These are phyloP conservation scores for Silurus aristotelis DNA, from an alignment of 2,797 vertebrate species.

Conservation along the genomic window DNA sequence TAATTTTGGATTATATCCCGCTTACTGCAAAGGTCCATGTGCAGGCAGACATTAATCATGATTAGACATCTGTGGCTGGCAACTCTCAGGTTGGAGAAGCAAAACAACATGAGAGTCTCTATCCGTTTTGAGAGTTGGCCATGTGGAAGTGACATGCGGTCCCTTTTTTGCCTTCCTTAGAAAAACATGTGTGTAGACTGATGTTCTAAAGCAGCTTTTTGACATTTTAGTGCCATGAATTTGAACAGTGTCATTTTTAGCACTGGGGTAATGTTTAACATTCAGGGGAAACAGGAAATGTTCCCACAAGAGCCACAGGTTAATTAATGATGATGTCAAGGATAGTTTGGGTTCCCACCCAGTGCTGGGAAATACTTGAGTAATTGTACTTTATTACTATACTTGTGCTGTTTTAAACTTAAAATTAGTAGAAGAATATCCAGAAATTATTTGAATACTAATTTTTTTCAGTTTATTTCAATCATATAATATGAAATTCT, in stretches of 20 bases:
- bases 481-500: not conserved
- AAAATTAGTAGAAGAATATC: not conserved
- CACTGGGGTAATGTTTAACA: constrained; percentile 31
- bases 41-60: not conserved
- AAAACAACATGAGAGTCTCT: not conserved
- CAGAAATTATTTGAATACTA: not conserved
- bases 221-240: not conserved
- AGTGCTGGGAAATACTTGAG: not conserved
- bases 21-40: not conserved
- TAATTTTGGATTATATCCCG: constrained; percentile 17
- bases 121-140: not conserved
- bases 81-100: constrained; percentile 27
- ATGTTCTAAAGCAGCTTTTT: not conserved
- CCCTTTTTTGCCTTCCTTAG: not conserved
- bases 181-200: not conserved
- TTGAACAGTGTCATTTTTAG: not conserved
- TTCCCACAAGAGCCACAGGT: constrained; percentile 29
- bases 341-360: not conserved
- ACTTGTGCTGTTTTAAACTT: not conserved
- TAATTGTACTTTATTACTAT: not conserved
- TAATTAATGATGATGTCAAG: constrained; percentile 45
- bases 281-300: constrained; percentile 6
- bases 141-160: not conserved
- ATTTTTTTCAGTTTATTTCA: not conserved
- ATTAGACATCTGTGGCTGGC: constrained; percentile 12